Conservation (phyloP, 2,888 invertebrate species). For the Hydroisotoma schaefferi region DNA sequence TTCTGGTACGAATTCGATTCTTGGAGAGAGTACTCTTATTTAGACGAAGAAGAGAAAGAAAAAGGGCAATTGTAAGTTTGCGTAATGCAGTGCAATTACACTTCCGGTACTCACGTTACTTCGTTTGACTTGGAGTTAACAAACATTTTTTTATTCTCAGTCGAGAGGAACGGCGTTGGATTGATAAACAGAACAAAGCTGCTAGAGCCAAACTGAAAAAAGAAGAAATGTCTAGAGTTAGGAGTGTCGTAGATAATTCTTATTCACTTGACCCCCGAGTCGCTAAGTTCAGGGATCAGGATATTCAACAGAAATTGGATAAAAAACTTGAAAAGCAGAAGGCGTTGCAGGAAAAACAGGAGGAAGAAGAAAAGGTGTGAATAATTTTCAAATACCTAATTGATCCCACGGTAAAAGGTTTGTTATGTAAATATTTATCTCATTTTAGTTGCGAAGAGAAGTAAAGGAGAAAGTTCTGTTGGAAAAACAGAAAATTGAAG, state of each 20-base stretch:
- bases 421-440: neutral
- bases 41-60: constrained; percentile 98
- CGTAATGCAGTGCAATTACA: neutral
- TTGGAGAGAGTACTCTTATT: constrained; percentile 97
- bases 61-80: constrained; percentile 73
- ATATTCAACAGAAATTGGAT: constrained; percentile 83
- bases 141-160: constrained; percentile 49
- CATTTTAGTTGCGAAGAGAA: constrained; percentile 57
- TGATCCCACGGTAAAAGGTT: too few relatives aligned
- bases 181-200: constrained; percentile 95
- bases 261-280: constrained; percentile 93
- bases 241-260: constrained; percentile 86
- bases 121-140: neutral
- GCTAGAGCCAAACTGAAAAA: constrained; percentile 90
- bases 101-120: neutral
- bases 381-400: too few relatives aligned
- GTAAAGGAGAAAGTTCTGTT: constrained; percentile 59
- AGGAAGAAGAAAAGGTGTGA: constrained; percentile 77
- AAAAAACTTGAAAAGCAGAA: constrained; percentile 75
- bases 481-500: constrained; percentile 73
- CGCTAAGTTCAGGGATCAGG: constrained; percentile 85
- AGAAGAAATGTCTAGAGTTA: constrained; percentile 90
- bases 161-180: constrained; percentile 93
- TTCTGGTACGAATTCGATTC: constrained; percentile 99
- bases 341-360: constrained; percentile 64